phyloP scores from a whole-genome alignment of 2,888 invertebrate genomes.

The Cheiracanthium punctorium region DNA sequence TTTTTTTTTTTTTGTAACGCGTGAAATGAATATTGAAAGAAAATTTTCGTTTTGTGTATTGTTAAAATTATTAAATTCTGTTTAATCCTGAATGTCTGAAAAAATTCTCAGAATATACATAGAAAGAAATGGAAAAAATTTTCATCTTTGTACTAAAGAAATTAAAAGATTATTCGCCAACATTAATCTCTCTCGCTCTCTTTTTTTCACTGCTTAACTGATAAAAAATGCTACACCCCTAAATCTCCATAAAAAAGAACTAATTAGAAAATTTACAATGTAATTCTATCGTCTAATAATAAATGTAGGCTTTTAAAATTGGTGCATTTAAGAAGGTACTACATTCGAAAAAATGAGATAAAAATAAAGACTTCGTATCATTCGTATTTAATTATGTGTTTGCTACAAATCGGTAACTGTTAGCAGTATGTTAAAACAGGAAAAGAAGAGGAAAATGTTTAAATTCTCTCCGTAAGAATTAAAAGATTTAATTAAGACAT shows the following conservation, averaged over 20 bases:
- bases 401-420: constrained; percentile 52
- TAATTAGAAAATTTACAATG: constrained; percentile 14
- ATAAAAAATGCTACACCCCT: not conserved
- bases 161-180: not conserved
- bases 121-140: not conserved
- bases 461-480: constrained; percentile 24
- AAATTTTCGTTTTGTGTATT: not conserved
- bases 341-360: not conserved
- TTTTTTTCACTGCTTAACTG: not conserved
- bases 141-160: not conserved
- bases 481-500: constrained; percentile 51
- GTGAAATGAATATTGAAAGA: not conserved
- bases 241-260: not conserved
- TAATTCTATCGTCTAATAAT: not conserved
- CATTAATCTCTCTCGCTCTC: not conserved
- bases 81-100: not conserved
- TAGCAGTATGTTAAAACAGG: constrained; percentile 10
- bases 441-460: constrained; percentile 21
- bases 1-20: too few relatives aligned
- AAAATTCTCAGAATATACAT: too few relatives aligned
- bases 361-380: constrained; percentile 12
- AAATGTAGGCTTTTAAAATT: constrained; percentile 21
- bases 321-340: not conserved
- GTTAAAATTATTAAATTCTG: not conserved
- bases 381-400: constrained; percentile 53